Conservation (phyloP, 2,797 vertebrate genomes). For the Mycteria americana region DNA sequence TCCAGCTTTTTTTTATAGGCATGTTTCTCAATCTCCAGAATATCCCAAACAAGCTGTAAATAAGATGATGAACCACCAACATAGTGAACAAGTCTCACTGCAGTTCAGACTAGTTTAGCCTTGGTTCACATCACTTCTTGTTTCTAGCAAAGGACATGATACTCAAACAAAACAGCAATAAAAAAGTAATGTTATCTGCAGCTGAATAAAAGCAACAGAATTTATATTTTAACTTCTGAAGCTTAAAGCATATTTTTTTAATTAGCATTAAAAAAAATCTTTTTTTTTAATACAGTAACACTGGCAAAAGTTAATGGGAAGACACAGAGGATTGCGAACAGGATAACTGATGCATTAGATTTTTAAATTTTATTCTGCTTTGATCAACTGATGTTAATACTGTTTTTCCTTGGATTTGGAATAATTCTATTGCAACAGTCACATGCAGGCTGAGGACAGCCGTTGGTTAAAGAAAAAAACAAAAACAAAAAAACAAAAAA, state of each 20-base stretch:
- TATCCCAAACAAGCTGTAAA: slow-evolving; percentile 68
- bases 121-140: slow-evolving; percentile 69
- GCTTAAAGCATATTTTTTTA: slow-evolving; percentile 78
- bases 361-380: slow-evolving; percentile 71
- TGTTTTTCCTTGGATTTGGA: slow-evolving; percentile 75
- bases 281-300: slow-evolving; percentile 74
- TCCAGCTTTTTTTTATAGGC: slow-evolving; percentile 70
- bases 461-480: slow-evolving; percentile 50
- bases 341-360: slow-evolving; percentile 69
- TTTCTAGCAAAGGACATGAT: slow-evolving; percentile 74
- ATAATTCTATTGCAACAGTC: slow-evolving; percentile 75
- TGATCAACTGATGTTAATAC: slow-evolving; percentile 79
- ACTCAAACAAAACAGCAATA: slow-evolving; percentile 70
- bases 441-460: slow-evolving; percentile 79
- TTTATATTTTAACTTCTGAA: slow-evolving; percentile 73
- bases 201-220: slow-evolving; percentile 73
- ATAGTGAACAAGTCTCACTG: slow-evolving; percentile 62
- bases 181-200: slow-evolving; percentile 70
- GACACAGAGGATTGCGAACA: slow-evolving; percentile 71
- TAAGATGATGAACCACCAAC: slow-evolving; percentile 65
- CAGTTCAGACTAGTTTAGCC: slow-evolving; percentile 70
- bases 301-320: slow-evolving; percentile 80
- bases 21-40: slow-evolving; percentile 63
- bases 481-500: neutral
- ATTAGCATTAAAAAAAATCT: slow-evolving; percentile 64